phyloP scores from a whole-genome alignment of 53 echinoderm and acorn worm genomes.

The Stichopus horrens region DNA sequence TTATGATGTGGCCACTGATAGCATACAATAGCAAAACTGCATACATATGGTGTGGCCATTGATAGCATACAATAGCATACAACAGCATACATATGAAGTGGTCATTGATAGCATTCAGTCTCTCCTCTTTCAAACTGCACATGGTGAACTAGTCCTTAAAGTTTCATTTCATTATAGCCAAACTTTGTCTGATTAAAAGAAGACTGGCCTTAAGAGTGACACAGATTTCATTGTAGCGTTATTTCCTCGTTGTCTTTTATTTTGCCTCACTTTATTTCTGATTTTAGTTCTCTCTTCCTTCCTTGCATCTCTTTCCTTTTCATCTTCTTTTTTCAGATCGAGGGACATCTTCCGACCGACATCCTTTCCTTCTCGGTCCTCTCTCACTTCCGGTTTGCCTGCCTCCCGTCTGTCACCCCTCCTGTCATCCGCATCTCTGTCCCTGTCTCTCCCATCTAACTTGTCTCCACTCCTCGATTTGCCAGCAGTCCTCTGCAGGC shows the following conservation, averaged over 20 bases:
- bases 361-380: conserved; percentile 57
- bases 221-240: too few relatives aligned
- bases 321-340: conserved; percentile 41
- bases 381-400: conserved; percentile 55
- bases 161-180: too few relatives aligned
- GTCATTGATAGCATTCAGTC: too few relatives aligned
- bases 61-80: too few relatives aligned
- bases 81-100: too few relatives aligned
- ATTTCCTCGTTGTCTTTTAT: conserved; percentile 47
- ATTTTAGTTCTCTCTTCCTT: conserved; percentile 45
- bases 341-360: conserved; percentile 53
- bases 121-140: too few relatives aligned
- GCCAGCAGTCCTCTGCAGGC: neutral
- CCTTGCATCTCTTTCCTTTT: conserved; percentile 33
- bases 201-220: too few relatives aligned
- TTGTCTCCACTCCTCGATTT: neutral
- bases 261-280: conserved; percentile 52
- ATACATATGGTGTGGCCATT: too few relatives aligned
- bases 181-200: too few relatives aligned
- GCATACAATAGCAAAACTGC: too few relatives aligned
- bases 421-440: conserved; percentile 46
- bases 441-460: neutral
- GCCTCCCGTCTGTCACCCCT: conserved; percentile 64
- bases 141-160: too few relatives aligned
- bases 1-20: too few relatives aligned